A percentile compares a stretch with the other conserved stretches of the same genome.
phyloP scores from a whole-genome alignment of 2,888 invertebrate genomes.

The Helleia helle region DNA sequence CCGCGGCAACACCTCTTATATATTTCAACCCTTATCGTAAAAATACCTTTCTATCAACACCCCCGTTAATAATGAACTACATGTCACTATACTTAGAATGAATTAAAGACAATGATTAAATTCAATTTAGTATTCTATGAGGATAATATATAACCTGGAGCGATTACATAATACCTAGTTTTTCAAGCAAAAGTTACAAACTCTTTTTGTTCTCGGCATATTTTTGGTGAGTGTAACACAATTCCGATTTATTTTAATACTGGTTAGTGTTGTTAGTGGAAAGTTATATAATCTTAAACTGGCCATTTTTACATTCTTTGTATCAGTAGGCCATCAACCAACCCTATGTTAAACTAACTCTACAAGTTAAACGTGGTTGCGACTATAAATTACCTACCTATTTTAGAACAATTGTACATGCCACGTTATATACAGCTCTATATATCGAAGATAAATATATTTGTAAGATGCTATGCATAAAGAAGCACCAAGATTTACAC shows the following conservation, averaged over 20 bases:
- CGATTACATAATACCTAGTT: too few relatives aligned
- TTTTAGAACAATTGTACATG: constrained; percentile 29
- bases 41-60: constrained; percentile 50
- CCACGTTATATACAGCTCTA: constrained; percentile 14
- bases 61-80: constrained; percentile 23
- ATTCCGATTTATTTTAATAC: constrained; percentile 11
- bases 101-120: constrained; percentile 7
- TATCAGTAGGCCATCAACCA: constrained; percentile 9
- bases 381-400: constrained; percentile 14
- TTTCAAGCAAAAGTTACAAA: too few relatives aligned
- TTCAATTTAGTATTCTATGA: too few relatives aligned
- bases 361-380: neutral
- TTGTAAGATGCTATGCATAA: constrained; percentile 27
- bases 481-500: constrained; percentile 11
- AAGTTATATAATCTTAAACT: constrained; percentile 10
- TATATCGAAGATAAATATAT: constrained; percentile 8
- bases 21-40: constrained; percentile 53
- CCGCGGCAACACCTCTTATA: constrained; percentile 65
- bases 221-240: neutral
- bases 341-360: neutral
- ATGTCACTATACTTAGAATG: constrained; percentile 28
- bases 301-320: constrained; percentile 1
- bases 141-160: too few relatives aligned
- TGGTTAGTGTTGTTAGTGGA: constrained; percentile 13
- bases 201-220: too few relatives aligned